A percentile compares a stretch with the other conserved stretches of the same genome.
Evolutionary conservation across 2,113 vertebrate species (phyloP).

Genomic region (Hypanus sabinus): DNA sequence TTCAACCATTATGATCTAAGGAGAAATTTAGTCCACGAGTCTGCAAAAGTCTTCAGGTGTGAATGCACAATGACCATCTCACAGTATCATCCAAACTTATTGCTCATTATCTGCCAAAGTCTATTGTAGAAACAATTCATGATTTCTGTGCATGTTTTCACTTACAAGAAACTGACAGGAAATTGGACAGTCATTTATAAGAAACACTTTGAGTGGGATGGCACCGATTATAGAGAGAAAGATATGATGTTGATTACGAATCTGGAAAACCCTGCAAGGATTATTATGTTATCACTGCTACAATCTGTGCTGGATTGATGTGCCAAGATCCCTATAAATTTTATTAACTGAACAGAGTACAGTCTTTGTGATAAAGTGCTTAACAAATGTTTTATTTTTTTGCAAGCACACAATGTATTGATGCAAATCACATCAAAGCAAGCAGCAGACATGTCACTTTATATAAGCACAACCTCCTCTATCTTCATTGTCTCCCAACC

Average conservation of each 20-base stretch:
- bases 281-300: not conserved
- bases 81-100: not conserved
- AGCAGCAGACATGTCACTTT: not conserved
- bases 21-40: not conserved
- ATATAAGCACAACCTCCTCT: no score
- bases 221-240: not conserved
- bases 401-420: conserved; percentile 15
- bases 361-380: not conserved
- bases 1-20: not conserved
- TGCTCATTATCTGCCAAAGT: not conserved
- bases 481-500: no score
- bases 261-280: not conserved
- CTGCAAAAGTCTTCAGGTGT: not conserved
- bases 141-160: not conserved
- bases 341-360: not conserved
- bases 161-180: not conserved
- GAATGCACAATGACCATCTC: not conserved
- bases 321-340: not conserved
- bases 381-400: not conserved
- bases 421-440: not conserved
- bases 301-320: not conserved
- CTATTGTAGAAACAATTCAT: not conserved
- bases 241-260: not conserved
- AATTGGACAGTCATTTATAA: not conserved
- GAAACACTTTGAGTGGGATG: not conserved